A percentile compares a stretch with the other conserved stretches of the same genome.
Evolutionary conservation across 1,140 invertebrate genomes (phyloP).

Genomic region (Sminthurides bifidus): DNA sequence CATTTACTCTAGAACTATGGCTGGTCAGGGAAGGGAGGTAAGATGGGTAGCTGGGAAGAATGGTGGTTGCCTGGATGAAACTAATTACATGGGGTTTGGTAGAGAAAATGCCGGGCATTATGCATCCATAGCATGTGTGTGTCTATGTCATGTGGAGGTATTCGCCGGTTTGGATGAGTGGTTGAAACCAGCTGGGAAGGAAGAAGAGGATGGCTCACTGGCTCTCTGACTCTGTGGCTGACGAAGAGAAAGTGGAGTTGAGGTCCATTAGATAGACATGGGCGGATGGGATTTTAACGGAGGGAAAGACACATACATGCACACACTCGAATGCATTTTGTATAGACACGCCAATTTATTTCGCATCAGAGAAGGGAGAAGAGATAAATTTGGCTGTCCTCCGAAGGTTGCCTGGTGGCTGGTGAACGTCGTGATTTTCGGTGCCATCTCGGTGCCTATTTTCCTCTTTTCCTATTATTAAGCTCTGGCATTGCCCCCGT

Average conservation of each 20-base stretch:
- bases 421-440: constrained; percentile 13
- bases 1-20: too few species aligned
- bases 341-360: constrained; percentile 25
- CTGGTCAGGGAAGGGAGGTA: too few species aligned
- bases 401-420: background rate
- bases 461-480: too few species aligned
- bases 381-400: constrained; percentile 21
- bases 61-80: too few species aligned
- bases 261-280: constrained; percentile 2
- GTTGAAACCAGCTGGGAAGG: background rate
- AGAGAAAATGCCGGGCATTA: background rate
- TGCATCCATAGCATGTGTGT: background rate
- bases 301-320: too few species aligned
- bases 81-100: background rate
- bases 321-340: constrained; percentile 20
- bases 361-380: constrained; percentile 22
- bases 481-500: too few species aligned
- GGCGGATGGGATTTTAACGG: constrained; percentile 3
- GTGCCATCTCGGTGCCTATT: constrained; percentile 11
- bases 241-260: too few species aligned
- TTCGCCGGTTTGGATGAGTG: too few species aligned
- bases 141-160: background rate
- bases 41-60: too few species aligned
- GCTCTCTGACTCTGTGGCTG: too few species aligned
- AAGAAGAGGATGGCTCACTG: background rate